Evolutionary conservation across 2,797 vertebrate species (phyloP), one percentile per base, ranked within the genome.

Genomic region (Pampus argenteus): DNA sequence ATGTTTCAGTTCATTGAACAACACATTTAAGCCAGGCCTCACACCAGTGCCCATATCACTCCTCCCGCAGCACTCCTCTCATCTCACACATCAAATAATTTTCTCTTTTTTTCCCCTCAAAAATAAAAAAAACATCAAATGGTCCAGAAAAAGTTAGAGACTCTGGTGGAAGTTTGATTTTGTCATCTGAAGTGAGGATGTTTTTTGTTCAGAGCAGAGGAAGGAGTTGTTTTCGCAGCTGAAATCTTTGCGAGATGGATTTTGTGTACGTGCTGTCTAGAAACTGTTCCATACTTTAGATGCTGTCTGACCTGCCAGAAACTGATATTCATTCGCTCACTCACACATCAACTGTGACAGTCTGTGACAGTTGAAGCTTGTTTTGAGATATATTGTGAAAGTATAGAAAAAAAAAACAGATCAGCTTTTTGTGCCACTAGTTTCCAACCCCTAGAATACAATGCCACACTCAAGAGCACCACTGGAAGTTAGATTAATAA

Each of bases 191-290:
- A 70, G 56, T 57, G 59, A 40, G 54, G 28, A 26, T 74, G 74
- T 81, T 84, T 77, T 76, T 64, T 75, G 64, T 74, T 74, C 57
- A 71, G 28, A 66, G 56, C 36, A 9, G 66, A 63, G 58, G 74
- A 66, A 68, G 74, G 45, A 56, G 49, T 75, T 73, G 65, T 74
- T 79, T 38, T 69, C 1, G 5, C 20, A 44, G 69, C 79, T 79
- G 79, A 75, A 78, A 78, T 83, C 70, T 85, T 80, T 64, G 76
- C 14, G 65, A 76, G 84, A 86, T 86, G 79, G 84, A 79, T 86
- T 81, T 79, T 62, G 48, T 64, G 69, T 79, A 71, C 52, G 74
- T 82, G 81, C 79, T 52, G 86, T 78, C 81, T 85, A 74, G 60
- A 51, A 74, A 29, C 50, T 40, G 57, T 67, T 65, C 52, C 17